phyloP scores from a whole-genome alignment of 2,797 vertebrate genomes.

The Menidia menidia region DNA sequence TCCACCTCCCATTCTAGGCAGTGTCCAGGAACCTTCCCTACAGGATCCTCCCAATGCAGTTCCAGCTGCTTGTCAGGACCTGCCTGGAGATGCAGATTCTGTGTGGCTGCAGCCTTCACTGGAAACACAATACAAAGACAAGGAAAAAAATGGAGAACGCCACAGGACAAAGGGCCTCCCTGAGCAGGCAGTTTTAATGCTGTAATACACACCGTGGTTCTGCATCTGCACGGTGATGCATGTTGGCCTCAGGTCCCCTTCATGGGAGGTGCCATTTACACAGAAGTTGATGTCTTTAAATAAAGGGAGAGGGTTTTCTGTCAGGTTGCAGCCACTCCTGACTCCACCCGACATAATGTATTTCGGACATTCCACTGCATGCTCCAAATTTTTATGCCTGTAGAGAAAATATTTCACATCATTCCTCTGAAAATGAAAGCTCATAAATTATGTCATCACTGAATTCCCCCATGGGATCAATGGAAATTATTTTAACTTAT shows the following conservation, averaged over 20 bases:
- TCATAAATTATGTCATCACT: background rate
- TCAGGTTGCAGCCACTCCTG: constrained; percentile 75
- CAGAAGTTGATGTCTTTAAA: constrained; percentile 81
- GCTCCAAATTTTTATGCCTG: constrained; percentile 74
- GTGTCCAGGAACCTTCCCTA: constrained; percentile 54
- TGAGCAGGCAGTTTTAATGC: background rate
- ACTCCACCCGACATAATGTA: constrained; percentile 52
- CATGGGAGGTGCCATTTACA: constrained; percentile 75
- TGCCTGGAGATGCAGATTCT: constrained; percentile 39
- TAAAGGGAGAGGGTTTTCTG: constrained; percentile 51
- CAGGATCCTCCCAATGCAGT: constrained; percentile 66
- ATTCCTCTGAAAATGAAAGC: background rate
- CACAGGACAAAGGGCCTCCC: background rate
- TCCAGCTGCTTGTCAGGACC: constrained; percentile 37
- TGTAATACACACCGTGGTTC: constrained; percentile 68
- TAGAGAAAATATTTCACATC: background rate
- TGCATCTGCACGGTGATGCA: constrained; percentile 77
- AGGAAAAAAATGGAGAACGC: background rate
- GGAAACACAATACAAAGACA: background rate
- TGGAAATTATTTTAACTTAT: no score
- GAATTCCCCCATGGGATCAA: no score
- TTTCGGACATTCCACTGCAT: constrained; percentile 70
- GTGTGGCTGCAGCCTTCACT: constrained; percentile 75
- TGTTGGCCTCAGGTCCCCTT: constrained; percentile 47
- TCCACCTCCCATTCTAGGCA: constrained; percentile 82